A percentile compares a stretch with the other conserved stretches of the same genome.
Conservation (phyloP, 2,797 vertebrate species). For the Oceanodroma leucorhoa region DNA sequence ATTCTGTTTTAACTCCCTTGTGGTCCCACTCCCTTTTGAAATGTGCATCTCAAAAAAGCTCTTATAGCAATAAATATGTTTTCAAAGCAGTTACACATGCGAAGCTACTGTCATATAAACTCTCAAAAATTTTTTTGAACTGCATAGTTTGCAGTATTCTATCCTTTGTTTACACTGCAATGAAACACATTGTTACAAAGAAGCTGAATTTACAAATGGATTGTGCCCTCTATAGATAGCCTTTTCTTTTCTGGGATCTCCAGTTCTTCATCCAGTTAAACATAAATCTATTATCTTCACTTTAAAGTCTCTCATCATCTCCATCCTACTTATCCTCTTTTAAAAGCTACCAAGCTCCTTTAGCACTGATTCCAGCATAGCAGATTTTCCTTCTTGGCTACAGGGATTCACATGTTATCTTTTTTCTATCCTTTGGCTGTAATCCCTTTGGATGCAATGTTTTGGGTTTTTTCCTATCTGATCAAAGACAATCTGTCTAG, state of each 20-base stretch:
- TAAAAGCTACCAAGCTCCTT: neutral
- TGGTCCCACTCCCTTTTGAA: neutral
- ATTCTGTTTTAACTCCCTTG: neutral
- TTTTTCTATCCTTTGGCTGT: neutral
- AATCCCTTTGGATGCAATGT: neutral
- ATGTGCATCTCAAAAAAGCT: neutral
- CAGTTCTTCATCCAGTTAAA: neutral
- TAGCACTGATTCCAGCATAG: neutral
- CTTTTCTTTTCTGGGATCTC: neutral
- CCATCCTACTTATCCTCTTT: neutral
- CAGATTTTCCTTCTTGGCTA: neutral
- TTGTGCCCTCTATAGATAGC: neutral
- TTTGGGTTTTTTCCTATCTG: neutral
- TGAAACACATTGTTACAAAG: neutral
- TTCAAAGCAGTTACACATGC: neutral
- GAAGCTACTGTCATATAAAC: neutral
- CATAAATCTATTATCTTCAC: neutral
- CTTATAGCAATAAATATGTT: neutral
- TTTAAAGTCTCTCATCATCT: neutral
- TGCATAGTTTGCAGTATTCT: neutral
- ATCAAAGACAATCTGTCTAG: neutral
- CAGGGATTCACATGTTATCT: neutral
- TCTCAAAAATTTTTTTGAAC: neutral
- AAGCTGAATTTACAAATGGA: neutral
- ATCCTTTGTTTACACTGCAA: neutral